A percentile compares a stretch with the other conserved stretches of the same genome.
Conservation (phyloP, 35 echinoderm and acorn worm species). For the Patiria miniata region DNA sequence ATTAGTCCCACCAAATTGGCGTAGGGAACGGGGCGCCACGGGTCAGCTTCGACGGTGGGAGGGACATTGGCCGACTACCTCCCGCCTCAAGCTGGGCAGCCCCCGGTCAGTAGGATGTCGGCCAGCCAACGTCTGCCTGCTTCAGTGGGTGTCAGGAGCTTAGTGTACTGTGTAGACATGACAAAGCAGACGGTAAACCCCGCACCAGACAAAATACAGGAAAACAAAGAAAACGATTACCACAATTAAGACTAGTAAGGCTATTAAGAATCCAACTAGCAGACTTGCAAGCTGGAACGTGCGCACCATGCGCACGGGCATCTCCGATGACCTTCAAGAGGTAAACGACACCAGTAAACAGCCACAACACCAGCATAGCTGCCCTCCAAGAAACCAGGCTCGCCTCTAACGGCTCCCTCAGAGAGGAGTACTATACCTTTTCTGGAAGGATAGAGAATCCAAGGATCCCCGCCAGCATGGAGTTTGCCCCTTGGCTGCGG, state of each 20-base stretch:
- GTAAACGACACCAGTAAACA: constrained; percentile 32
- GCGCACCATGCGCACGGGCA: constrained; percentile 21
- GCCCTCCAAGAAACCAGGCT: constrained; percentile 56
- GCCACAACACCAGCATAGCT: constrained; percentile 56
- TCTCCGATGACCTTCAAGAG: constrained; percentile 24
- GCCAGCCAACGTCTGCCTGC: constrained; percentile 58
- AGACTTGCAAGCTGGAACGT: constrained; percentile 1
- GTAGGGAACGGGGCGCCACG: too few relatives aligned
- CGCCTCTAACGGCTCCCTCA: background rate
- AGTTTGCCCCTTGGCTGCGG: constrained; percentile 37
- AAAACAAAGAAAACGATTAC: constrained; percentile 24
- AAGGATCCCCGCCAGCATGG: constrained; percentile 47
- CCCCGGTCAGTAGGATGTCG: too few relatives aligned
- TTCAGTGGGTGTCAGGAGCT: constrained; percentile 31
- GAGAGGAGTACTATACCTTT: constrained; percentile 57
- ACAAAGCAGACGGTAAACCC: constrained; percentile 57
- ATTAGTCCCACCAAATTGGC: background rate
- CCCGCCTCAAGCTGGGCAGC: too few relatives aligned
- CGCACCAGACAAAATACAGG: constrained; percentile 42
- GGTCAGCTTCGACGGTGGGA: constrained; percentile 16
- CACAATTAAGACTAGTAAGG: too few relatives aligned
- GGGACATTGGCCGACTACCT: background rate
- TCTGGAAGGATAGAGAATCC: constrained; percentile 28
- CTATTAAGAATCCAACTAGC: too few relatives aligned
- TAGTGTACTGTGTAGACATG: background rate